These are phyloP conservation scores for Corythoichthys intestinalis DNA, from an alignment of 2,113 vertebrate genomes.

Conservation along the genomic window DNA sequence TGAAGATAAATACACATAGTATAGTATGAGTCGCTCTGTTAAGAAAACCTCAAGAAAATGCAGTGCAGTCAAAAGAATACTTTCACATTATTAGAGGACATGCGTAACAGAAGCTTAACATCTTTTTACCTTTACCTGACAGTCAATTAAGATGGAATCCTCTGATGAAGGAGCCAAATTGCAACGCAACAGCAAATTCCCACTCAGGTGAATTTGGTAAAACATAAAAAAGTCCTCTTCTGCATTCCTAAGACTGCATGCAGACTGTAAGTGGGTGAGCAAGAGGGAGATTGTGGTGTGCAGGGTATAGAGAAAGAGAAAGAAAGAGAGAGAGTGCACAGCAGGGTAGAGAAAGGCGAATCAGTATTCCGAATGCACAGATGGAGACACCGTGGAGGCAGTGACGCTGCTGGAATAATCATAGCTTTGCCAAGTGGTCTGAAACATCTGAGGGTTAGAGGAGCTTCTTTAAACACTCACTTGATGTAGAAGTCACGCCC, in stretches of 20 bases:
- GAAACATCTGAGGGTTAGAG: constrained; percentile 58
- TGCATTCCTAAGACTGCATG: constrained; percentile 52
- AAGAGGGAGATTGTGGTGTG: constrained; percentile 37
- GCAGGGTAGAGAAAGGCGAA: constrained; percentile 56
- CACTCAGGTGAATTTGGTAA: constrained; percentile 26
- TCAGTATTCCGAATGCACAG: constrained; percentile 72
- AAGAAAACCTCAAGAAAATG: background rate
- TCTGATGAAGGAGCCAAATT: constrained; percentile 23
- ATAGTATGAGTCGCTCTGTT: background rate
- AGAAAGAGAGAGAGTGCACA: constrained; percentile 59
- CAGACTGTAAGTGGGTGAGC: constrained; percentile 54
- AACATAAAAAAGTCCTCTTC: constrained; percentile 37
- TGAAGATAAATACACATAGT: background rate
- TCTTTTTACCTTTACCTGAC: constrained; percentile 67
- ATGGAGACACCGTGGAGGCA: constrained; percentile 66
- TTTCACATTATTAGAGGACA: constrained; percentile 19
- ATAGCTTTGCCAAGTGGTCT: constrained; percentile 59
- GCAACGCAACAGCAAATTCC: constrained; percentile 35
- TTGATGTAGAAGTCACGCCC: constrained; percentile 92
- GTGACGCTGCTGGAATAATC: constrained; percentile 72
- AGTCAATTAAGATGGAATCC: constrained; percentile 50
- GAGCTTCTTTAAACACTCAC: constrained; percentile 72
- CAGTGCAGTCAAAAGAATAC: background rate
- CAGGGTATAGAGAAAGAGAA: constrained; percentile 46
- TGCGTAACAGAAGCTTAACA: constrained; percentile 20